Percentiles rank a stretch among this genome's conserved stretches.
These are phyloP conservation scores for Nasua narica DNA, from an alignment of 2,797 vertebrate species.

Conservation along the genomic window DNA sequence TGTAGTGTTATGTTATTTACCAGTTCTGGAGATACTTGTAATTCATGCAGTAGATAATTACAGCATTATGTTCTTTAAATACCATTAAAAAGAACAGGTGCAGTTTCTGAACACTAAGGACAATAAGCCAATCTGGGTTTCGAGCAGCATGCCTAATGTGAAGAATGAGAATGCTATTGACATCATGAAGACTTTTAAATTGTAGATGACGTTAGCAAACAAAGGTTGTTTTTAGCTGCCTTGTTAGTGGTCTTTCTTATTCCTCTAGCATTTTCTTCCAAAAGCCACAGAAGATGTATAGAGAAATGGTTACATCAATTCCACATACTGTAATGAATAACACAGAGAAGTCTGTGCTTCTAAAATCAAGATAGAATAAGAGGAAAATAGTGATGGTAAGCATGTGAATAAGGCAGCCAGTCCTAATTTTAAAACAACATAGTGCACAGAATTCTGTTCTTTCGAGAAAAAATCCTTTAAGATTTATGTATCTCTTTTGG, in stretches of 20 bases:
- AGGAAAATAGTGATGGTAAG: not conserved
- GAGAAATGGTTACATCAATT: not conserved
- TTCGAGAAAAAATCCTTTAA: not conserved
- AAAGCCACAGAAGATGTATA: not conserved
- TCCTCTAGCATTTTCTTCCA: not conserved
- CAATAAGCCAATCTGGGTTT: constrained; percentile 16
- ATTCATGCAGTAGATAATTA: constrained; percentile 64
- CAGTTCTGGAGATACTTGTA: constrained; percentile 48
- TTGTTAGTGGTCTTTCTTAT: not conserved
- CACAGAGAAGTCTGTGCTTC: not conserved
- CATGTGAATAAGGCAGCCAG: not conserved
- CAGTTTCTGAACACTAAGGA: constrained; percentile 40
- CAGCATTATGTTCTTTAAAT: constrained; percentile 44
- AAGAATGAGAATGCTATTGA: not conserved
- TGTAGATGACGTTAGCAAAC: not conserved
- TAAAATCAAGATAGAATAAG: not conserved
- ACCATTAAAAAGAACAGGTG: constrained; percentile 46
- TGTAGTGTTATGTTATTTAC: constrained; percentile 57
- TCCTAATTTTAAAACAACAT: not conserved
- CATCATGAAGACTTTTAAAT: constrained; percentile 9
- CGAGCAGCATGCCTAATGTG: not conserved
- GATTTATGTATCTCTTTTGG: not conserved
- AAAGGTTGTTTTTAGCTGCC: constrained; percentile 22
- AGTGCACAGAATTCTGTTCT: not conserved
- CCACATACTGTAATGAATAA: not conserved